Evolutionary conservation across 1,140 invertebrate genomes (phyloP).

Genomic region (Hormaphis cornu): DNA sequence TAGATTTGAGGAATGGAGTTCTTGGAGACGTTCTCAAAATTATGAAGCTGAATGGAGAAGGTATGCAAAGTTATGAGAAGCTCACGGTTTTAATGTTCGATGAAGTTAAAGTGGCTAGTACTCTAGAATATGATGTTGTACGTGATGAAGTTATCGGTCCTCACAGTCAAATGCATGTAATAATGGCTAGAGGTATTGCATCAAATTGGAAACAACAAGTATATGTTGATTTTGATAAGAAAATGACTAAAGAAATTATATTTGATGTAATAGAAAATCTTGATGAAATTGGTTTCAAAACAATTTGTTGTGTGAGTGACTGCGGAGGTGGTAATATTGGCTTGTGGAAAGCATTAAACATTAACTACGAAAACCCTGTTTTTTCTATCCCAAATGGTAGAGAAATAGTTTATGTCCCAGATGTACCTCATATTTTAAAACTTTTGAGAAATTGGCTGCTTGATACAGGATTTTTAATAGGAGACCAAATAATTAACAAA

Average conservation of each 20-base stretch:
- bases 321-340: conserved; percentile 38
- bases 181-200: conserved; percentile 40
- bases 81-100: conserved; percentile 39
- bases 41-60: conserved; percentile 29
- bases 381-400: conserved; percentile 36
- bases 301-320: conserved; percentile 40
- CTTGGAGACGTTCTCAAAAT: conserved; percentile 32
- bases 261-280: conserved; percentile 37
- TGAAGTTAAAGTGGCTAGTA: conserved; percentile 39
- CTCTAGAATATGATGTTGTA: conserved; percentile 40
- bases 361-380: conserved; percentile 34
- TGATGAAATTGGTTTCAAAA: conserved; percentile 38
- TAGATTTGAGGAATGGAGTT: conserved; percentile 25
- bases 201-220: conserved; percentile 42
- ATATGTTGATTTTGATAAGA: conserved; percentile 41
- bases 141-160: conserved; percentile 42
- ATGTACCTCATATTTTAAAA: conserved; percentile 39
- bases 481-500: conserved; percentile 33
- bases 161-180: conserved; percentile 40
- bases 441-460: conserved; percentile 38
- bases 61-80: conserved; percentile 35
- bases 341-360: conserved; percentile 40
- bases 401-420: conserved; percentile 37
- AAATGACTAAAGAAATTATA: conserved; percentile 40
- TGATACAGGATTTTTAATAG: conserved; percentile 37